These are phyloP conservation scores for Listronotus bonariensis DNA, from an alignment of 1,140 invertebrate species.

Conservation along the genomic window DNA sequence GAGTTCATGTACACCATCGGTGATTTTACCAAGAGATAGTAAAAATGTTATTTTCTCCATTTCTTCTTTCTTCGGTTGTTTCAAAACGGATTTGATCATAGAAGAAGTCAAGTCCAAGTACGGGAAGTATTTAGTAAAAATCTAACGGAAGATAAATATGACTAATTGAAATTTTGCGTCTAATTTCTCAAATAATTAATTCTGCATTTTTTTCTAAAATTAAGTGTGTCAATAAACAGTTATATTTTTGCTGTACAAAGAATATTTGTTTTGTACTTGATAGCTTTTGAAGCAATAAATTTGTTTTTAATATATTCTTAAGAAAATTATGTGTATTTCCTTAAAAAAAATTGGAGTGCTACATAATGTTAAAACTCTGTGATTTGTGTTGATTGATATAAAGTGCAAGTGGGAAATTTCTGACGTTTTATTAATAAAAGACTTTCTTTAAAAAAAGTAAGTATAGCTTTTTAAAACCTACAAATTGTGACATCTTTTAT, in stretches of 20 bases:
- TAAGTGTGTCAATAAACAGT: too few relatives aligned
- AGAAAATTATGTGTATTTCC: conserved; percentile 23
- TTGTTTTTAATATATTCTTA: neutral
- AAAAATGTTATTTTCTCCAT: conserved; percentile 31
- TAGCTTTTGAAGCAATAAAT: neutral
- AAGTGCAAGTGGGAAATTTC: neutral
- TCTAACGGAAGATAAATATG: neutral
- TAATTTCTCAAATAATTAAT: too few relatives aligned
- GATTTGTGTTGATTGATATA: conserved; percentile 3
- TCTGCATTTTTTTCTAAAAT: too few relatives aligned
- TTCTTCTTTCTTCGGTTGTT: conserved; percentile 10
- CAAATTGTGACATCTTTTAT: too few relatives aligned
- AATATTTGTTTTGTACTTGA: too few relatives aligned
- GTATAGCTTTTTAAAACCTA: too few relatives aligned
- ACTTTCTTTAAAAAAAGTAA: too few relatives aligned
- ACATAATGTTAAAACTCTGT: conserved; percentile 40
- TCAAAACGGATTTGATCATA: conserved; percentile 3
- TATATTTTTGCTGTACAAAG: too few relatives aligned
- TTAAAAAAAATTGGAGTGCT: conserved; percentile 36
- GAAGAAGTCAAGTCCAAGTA: conserved; percentile 25
- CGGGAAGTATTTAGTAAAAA: neutral
- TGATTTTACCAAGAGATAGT: conserved; percentile 23
- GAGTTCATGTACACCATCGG: conserved; percentile 14
- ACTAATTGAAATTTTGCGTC: neutral
- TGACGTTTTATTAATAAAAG: too few relatives aligned